Conservation (phyloP, 2,797 vertebrate species). For the Acanthurus tractus region DNA sequence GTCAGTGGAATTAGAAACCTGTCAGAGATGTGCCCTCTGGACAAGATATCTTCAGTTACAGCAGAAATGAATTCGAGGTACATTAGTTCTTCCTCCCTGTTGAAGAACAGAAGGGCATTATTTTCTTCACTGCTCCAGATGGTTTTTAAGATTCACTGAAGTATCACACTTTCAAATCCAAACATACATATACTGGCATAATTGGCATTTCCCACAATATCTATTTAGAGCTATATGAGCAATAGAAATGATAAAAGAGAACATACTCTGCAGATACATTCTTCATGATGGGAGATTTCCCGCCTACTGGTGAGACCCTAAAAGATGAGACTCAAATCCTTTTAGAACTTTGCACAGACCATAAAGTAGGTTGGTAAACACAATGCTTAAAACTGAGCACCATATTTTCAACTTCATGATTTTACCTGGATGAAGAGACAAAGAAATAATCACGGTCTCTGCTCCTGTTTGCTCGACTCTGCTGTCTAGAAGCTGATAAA, state of each 20-base stretch:
- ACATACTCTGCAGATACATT: conserved; percentile 84
- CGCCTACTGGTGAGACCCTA: conserved; percentile 72
- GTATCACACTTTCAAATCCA: background rate
- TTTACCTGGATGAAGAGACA: conserved; percentile 77
- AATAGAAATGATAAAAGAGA: background rate
- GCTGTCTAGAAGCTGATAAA: conserved; percentile 55
- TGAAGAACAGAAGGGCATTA: conserved; percentile 23
- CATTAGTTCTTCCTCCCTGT: conserved; percentile 92
- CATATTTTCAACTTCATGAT: background rate
- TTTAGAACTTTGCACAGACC: conserved; percentile 22
- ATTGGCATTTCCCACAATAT: background rate
- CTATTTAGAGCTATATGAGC: background rate
- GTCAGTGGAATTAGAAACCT: conserved; percentile 81
- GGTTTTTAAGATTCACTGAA: background rate
- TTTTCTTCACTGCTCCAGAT: conserved; percentile 6
- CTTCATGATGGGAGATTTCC: conserved; percentile 75
- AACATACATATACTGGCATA: background rate
- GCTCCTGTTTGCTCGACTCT: conserved; percentile 60
- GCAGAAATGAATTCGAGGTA: conserved; percentile 94
- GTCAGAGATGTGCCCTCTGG: conserved; percentile 91
- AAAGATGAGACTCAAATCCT: conserved; percentile 19
- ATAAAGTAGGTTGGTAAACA: conserved; percentile 11
- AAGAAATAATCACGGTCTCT: conserved; percentile 50
- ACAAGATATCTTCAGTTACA: conserved; percentile 94
- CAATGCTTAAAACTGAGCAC: background rate